phyloP scores from a whole-genome alignment of 1,140 invertebrate genomes.

The Papilio glaucus region DNA sequence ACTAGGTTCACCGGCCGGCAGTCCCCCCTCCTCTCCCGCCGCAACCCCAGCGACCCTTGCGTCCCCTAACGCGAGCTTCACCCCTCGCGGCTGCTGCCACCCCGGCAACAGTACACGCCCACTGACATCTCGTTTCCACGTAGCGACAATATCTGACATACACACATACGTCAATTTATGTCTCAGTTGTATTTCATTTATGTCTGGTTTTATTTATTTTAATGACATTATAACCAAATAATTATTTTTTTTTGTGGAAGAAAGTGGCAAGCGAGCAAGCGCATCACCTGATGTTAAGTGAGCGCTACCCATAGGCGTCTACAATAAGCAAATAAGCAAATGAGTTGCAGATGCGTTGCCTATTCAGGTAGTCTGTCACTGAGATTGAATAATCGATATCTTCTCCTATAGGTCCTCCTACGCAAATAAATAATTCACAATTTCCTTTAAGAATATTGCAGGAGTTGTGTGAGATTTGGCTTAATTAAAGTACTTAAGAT shows the following conservation, averaged over 20 bases:
- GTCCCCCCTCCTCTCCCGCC: conserved; percentile 43
- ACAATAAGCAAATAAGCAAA: no score
- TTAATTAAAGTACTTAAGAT: no score
- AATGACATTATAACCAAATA: neutral
- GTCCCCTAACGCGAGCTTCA: neutral
- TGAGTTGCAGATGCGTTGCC: no score
- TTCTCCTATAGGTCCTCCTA: no score
- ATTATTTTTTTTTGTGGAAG: no score
- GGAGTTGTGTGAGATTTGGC: no score
- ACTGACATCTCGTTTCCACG: conserved; percentile 7
- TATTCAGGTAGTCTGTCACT: neutral
- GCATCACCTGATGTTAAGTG: no score
- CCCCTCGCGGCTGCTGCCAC: conserved; percentile 32
- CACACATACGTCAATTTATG: neutral
- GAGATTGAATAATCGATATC: conserved; percentile 17
- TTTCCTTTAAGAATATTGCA: no score
- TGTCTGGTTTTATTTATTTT: neutral
- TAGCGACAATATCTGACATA: neutral
- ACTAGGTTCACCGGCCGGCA: conserved; percentile 70
- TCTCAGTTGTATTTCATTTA: neutral
- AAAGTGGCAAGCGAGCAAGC: no score
- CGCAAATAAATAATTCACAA: no score
- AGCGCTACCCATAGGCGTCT: no score
- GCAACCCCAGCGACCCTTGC: neutral
- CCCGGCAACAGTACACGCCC: conserved; percentile 20